Percentiles rank a stretch among this genome's conserved stretches.
Conservation (phyloP, 1,140 invertebrate genomes). For the Physella acuta region DNA sequence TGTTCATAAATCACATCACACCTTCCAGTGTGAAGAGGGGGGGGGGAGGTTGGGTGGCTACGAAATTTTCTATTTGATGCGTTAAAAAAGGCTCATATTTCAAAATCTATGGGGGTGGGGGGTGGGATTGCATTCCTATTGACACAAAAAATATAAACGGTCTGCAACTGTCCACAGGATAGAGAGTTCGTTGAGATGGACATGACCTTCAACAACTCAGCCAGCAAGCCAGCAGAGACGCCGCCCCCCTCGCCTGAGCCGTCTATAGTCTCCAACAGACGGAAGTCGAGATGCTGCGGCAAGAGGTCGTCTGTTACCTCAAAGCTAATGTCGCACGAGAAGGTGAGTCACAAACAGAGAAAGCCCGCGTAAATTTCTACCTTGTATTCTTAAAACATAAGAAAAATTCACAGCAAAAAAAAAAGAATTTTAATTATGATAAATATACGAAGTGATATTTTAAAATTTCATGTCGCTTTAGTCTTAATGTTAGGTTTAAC, state of each 20-base stretch:
- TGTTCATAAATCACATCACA: too few relatives aligned
- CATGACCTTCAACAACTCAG: conserved; percentile 86
- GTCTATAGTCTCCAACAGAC: conserved; percentile 60
- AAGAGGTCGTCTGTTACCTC: conserved; percentile 64
- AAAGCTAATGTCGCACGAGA: conserved; percentile 48
- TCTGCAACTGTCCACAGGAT: too few relatives aligned
- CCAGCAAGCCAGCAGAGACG: conserved; percentile 77
- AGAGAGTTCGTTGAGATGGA: conserved; percentile 96
- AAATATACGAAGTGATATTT: not conserved
- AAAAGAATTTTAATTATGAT: not conserved
- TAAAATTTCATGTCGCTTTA: not conserved
- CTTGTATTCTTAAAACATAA: not conserved
- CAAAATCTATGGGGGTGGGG: too few relatives aligned
- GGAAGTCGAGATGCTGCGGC: conserved; percentile 79
- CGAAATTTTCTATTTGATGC: too few relatives aligned
- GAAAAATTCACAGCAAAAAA: not conserved
- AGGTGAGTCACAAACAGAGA: conserved; percentile 14
- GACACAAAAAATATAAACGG: too few relatives aligned
- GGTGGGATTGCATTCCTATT: too few relatives aligned
- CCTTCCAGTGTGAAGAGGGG: too few relatives aligned
- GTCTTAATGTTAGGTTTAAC: not conserved
- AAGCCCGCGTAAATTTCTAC: not conserved
- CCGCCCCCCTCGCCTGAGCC: conserved; percentile 79
- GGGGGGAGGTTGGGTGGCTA: too few relatives aligned
- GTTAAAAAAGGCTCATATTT: too few relatives aligned